Conservation (phyloP, 2,888 invertebrate species). For the Myopa testacea region DNA sequence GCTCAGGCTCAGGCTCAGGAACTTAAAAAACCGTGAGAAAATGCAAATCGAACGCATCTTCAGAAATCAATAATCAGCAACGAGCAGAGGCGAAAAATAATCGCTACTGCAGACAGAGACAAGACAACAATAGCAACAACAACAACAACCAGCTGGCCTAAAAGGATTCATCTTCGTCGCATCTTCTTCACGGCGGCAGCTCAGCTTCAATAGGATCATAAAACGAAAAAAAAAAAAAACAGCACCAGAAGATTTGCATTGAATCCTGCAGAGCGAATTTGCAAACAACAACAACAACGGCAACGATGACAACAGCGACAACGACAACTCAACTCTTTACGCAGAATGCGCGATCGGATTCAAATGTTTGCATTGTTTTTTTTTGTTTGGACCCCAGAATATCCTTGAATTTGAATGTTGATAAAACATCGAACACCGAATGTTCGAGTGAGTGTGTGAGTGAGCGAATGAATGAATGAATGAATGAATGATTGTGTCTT, state of each 20-base stretch:
- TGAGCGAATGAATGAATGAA: too few species aligned
- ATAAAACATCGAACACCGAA: neutral
- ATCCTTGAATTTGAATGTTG: conserved; percentile 59
- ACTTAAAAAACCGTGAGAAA: conserved; percentile 38
- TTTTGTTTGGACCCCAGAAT: conserved; percentile 10
- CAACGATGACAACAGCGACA: too few species aligned
- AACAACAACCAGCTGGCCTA: conserved; percentile 16
- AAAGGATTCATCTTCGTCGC: conserved; percentile 34
- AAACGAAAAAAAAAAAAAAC: conserved; percentile 4
- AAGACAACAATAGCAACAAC: conserved; percentile 36
- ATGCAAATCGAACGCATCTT: conserved; percentile 40
- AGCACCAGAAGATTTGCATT: conserved; percentile 35
- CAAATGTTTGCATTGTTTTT: conserved; percentile 33
- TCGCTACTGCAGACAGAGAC: conserved; percentile 34
- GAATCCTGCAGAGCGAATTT: conserved; percentile 28
- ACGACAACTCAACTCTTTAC: conserved; percentile 36
- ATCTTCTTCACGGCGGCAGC: conserved; percentile 29
- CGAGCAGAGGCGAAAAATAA: neutral
- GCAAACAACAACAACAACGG: conserved; percentile 36
- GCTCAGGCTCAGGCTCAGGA: neutral
- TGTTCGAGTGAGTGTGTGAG: too few species aligned
- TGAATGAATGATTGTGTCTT: too few species aligned
- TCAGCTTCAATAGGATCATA: neutral
- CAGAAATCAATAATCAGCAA: conserved; percentile 41
- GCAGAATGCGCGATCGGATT: conserved; percentile 47